Evolutionary conservation across 2,797 vertebrate species (phyloP), one percentile per base, ranked within the genome.

Genomic region (Heterohyrax brucei): DNA sequence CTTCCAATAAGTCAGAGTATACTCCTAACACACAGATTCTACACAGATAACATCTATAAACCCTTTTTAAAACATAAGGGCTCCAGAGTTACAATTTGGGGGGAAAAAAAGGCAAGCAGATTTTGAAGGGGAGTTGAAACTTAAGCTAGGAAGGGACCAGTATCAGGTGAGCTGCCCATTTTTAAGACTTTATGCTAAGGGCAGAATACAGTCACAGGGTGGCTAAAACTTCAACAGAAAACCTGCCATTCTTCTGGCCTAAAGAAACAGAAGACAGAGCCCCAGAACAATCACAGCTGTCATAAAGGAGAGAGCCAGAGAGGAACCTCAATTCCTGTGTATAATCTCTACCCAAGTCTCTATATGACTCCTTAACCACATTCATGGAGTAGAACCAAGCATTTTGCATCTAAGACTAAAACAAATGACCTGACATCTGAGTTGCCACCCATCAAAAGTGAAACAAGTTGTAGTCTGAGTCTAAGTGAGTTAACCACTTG

Each of bases 121-220:
- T 88, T 77, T 91, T 78, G 28, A 81, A 82, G 64, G 48, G 33
- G 28, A 87, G 56, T 50, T 84, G 30, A 91, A 91, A 88, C 56
- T 83, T 87, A 7, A 56, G 53, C 18, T 33, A 87, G 64, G 46
- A 77, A 83, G 62, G 26, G 26, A 93, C 46, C 72, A 77, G 87
- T 30, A 78, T 21, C 79, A 84, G 24, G 10, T 61, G 48, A 79
- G 46, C 12, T 33, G 77, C 26, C 28, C 21, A 62, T 87, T 95
- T 93, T 95, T 70, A 33, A 56, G 68, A 19, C 28, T 90, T 76
- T 72, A 72, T 70, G 44, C 53, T 19, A 61, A 93, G 46, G 48
- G 33, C 24, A 70, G 18, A n/a, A 66, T 39, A 46, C 53, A 84
- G 62, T 33, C 39, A 44, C 44, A 90, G 3, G 33, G 21, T 53